Evolutionary conservation across 2,113 vertebrate genomes (phyloP), one percentile per base, ranked within the genome.

Genomic region (Hyla sarda): DNA sequence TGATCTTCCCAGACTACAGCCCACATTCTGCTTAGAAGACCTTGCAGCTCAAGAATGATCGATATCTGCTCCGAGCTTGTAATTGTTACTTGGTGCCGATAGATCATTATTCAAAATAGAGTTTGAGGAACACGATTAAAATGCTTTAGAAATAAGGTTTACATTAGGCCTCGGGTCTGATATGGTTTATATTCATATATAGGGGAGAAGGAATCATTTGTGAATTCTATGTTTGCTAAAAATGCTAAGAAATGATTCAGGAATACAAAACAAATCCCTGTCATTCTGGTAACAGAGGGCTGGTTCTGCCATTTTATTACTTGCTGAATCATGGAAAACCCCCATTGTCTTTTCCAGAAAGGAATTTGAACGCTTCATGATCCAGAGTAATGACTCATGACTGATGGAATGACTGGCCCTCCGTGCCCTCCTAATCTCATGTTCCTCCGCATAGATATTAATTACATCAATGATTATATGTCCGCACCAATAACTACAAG

Each of bases 361-460:
- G 65, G 50, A 83, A 83, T 83, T 72, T 82, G 45, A 14, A 73
- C 52, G 47, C 28, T 47, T 83, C 50, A 41, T 60, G 58, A 45
- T 83, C 69, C 34, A 28, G 82, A 69, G 41, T 84, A 84, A 84
- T 84, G 82, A 60, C 50, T 60, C 82, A 45, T 84, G 82, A 62
- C 82, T 74, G 69, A 74, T 56, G 72, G 50, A 13, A 83, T 34
- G 52, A 74, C 32, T 13, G 52, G 69, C 23, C 56, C 71, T 75
- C n/a, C 17, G 69, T 83, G 71, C 58, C 14, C 32, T 19, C 8
- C 71, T 75, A 45, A 84, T 74, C 47, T 84, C 52, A 82, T 56
- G 47, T 87, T 32, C 52, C 54, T 74, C 82, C 34, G 28, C 14
- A 19, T 84, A 74, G 71, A 56, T 62, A 60, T 74, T n/a, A 25